Evolutionary conservation across 2,113 vertebrate species (phyloP).

Genomic region (Ciconia boyciana): DNA sequence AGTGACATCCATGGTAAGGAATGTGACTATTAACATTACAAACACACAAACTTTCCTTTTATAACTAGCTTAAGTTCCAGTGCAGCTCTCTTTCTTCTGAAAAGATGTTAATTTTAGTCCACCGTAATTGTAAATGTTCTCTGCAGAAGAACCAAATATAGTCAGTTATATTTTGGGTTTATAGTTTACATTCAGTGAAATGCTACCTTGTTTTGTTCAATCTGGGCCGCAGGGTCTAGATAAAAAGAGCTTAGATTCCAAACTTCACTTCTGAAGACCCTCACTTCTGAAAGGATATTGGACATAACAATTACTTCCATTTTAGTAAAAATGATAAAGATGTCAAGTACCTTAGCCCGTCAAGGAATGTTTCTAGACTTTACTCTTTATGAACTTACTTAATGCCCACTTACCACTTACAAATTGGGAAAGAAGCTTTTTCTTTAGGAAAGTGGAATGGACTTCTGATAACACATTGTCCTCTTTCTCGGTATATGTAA

Average conservation of each 20-base stretch:
- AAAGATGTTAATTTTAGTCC: not conserved
- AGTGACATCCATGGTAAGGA: slow-evolving; percentile 95
- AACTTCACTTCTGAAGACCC: not conserved
- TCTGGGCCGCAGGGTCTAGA: not conserved
- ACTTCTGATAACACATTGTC: not conserved
- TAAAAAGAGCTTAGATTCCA: not conserved
- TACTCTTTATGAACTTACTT: not conserved
- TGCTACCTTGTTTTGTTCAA: not conserved
- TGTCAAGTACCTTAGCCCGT: not conserved
- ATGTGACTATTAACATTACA: not conserved
- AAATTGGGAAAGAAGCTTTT: not conserved
- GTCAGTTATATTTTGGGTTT: not conserved
- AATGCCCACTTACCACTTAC: not conserved
- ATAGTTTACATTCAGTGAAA: not conserved
- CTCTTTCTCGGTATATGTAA: not conserved
- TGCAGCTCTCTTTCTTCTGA: not conserved
- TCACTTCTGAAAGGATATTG: not conserved
- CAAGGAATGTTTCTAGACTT: not conserved
- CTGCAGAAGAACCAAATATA: not conserved
- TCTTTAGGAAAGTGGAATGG: not conserved
- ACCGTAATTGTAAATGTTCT: not conserved
- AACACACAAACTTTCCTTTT: not conserved
- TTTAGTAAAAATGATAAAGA: not conserved
- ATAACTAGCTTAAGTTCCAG: not conserved
- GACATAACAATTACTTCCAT: not conserved